Evolutionary conservation across 2,797 vertebrate genomes (phyloP).

Genomic region (Chaetophractus vellerosus): DNA sequence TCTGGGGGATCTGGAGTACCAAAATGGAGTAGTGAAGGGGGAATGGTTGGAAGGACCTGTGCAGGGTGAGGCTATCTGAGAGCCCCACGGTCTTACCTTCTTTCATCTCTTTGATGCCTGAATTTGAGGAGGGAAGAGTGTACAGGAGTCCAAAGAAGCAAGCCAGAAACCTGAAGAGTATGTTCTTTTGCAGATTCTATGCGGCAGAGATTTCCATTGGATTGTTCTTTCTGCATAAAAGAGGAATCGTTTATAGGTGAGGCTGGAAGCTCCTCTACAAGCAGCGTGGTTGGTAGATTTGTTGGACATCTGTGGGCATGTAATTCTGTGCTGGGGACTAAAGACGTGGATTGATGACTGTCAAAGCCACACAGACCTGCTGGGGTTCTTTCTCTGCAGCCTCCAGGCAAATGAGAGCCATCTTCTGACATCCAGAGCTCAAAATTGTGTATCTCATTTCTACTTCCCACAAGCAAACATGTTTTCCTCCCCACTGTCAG

Average conservation of each 20-base stretch:
- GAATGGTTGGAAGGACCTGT: accelerated
- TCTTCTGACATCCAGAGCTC: background rate
- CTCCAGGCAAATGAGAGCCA: background rate
- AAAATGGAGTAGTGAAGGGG: too few relatives aligned
- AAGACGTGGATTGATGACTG: background rate
- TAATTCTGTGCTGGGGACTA: background rate
- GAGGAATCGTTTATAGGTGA: conserved; percentile 97
- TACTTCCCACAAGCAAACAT: background rate
- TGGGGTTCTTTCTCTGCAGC: background rate
- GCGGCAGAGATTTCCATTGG: conserved; percentile 98
- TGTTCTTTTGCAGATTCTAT: conserved; percentile 94
- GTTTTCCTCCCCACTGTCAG: background rate
- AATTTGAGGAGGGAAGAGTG: background rate
- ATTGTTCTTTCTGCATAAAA: conserved; percentile 96
- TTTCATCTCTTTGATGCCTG: background rate
- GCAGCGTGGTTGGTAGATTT: background rate
- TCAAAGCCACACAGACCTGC: background rate
- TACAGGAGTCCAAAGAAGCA: background rate
- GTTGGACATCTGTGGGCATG: background rate
- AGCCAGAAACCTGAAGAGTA: background rate
- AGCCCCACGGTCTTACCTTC: accelerated
- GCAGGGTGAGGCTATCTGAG: background rate
- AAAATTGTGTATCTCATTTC: background rate
- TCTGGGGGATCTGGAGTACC: background rate
- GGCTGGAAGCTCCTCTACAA: conserved; percentile 51